These are phyloP conservation scores for Enteromius unitaeniatus DNA, from an alignment of 2,797 vertebrate species.

Conservation along the genomic window DNA sequence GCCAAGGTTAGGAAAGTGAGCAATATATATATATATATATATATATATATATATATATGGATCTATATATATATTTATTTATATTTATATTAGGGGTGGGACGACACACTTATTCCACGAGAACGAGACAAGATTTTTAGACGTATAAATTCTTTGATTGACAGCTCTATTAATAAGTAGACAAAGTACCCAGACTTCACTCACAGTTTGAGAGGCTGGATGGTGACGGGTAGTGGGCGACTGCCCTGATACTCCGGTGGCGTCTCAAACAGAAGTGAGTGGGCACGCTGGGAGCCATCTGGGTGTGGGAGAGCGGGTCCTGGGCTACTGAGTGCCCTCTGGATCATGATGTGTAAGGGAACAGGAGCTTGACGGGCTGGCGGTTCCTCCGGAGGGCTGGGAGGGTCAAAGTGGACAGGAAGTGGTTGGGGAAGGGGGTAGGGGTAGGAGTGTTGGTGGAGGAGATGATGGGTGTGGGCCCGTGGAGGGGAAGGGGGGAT, in stretches of 20 bases:
- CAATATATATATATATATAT: too few relatives aligned
- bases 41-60: too few relatives aligned
- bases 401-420: slow-evolving; percentile 77
- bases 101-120: too few relatives aligned
- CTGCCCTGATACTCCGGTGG: slow-evolving; percentile 80
- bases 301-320: slow-evolving; percentile 84
- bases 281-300: slow-evolving; percentile 89
- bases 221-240: slow-evolving; percentile 92
- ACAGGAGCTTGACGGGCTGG: slow-evolving; percentile 82
- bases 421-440: slow-evolving; percentile 74
- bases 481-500: slow-evolving; percentile 82
- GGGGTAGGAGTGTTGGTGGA: slow-evolving; percentile 82
- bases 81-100: too few relatives aligned
- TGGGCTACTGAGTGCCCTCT: slow-evolving; percentile 91
- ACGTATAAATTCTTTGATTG: neutral
- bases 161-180: neutral
- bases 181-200: slow-evolving; percentile 56
- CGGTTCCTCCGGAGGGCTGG: slow-evolving; percentile 73
- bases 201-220: slow-evolving; percentile 97
- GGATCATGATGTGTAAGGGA: slow-evolving; percentile 96
- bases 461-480: slow-evolving; percentile 76
- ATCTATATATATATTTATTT: too few relatives aligned
- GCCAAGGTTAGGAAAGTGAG: too few relatives aligned
- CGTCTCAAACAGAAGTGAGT: slow-evolving; percentile 90
- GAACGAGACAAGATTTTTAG: too few relatives aligned